Evolutionary conservation across 1,140 invertebrate genomes (phyloP), one percentile per base, ranked within the genome.

Genomic region (Orius insidiosus): DNA sequence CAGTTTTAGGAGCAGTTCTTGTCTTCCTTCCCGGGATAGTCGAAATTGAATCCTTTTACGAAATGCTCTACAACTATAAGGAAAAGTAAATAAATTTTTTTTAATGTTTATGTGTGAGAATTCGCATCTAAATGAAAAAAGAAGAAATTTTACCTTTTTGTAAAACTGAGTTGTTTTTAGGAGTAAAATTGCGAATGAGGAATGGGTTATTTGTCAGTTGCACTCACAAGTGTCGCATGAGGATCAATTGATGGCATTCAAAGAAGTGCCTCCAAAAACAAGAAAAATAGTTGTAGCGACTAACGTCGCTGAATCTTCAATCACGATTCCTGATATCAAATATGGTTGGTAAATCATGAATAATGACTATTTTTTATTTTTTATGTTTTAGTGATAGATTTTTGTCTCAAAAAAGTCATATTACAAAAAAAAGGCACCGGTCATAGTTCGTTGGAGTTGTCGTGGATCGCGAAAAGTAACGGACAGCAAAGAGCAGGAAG

Each of bases 221-320:
- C 82, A 86, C 59, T 84, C 81, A 1, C 72, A 72, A 34, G 63
- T 85, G 41, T 70, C 78, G 0, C 61, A 61, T 42, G 59, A 69
- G n/a, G 75, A 84, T 53, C 86, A 90, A 55, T 65, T 67, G 9
- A 63, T 65, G 36, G 79, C 80, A 11, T 89, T 89, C 59, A 54
- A 65, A 9, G 55, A 60, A 9, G 56, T 72, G 2, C 66, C 68
- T 15, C 40, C 53, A 0, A 70, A 71, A 1, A 60, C 65, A 31
- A 66, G 85, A 40, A 95, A 94, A 66, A 74, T 93, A 50, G 95
- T 98, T 58, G 65, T 98, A 1, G 72, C 89, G 0, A 98, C 94
- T 4, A 94, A 97, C 63, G 93, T 98, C 53, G 90, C 92, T 0
- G 95, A 98, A 65, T 95, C 87, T 60, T 93, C 90, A 16, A 84